These are phyloP conservation scores for Nomada flava DNA, from an alignment of 2,888 invertebrate genomes.

Conservation along the genomic window DNA sequence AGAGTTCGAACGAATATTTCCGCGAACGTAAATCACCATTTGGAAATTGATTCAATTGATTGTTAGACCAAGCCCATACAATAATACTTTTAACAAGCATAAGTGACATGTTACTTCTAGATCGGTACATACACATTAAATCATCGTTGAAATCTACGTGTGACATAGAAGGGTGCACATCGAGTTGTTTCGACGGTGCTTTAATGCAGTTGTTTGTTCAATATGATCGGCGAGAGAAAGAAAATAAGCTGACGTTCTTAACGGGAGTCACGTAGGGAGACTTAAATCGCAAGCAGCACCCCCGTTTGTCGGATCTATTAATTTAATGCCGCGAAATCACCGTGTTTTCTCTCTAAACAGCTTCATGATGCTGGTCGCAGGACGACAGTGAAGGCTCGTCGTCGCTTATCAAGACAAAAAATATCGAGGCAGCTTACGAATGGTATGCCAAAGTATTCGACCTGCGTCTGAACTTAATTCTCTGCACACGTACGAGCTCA, in stretches of 20 bases:
- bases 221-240: constrained; percentile 74
- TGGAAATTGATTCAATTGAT: background rate
- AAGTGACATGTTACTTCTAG: too few relatives aligned
- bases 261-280: constrained; percentile 80
- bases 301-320: constrained; percentile 70
- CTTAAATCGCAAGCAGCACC: constrained; percentile 76
- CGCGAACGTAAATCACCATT: background rate
- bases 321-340: constrained; percentile 74
- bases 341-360: constrained; percentile 67
- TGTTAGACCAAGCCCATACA: too few relatives aligned
- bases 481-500: too few relatives aligned
- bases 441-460: constrained; percentile 3
- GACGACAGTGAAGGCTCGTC: background rate
- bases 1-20: constrained; percentile 15
- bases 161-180: constrained; percentile 3
- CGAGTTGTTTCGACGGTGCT: constrained; percentile 73
- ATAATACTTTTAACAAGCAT: too few relatives aligned
- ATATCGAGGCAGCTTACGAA: constrained; percentile 14
- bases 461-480: background rate
- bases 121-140: background rate
- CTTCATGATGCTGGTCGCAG: constrained; percentile 30
- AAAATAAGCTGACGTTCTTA: constrained; percentile 79
- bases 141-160: too few relatives aligned
- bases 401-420: constrained; percentile 21
- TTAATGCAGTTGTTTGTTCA: constrained; percentile 76